Evolutionary conservation across 2,797 vertebrate species (phyloP).

Genomic region (Cyclopterus lumpus): DNA sequence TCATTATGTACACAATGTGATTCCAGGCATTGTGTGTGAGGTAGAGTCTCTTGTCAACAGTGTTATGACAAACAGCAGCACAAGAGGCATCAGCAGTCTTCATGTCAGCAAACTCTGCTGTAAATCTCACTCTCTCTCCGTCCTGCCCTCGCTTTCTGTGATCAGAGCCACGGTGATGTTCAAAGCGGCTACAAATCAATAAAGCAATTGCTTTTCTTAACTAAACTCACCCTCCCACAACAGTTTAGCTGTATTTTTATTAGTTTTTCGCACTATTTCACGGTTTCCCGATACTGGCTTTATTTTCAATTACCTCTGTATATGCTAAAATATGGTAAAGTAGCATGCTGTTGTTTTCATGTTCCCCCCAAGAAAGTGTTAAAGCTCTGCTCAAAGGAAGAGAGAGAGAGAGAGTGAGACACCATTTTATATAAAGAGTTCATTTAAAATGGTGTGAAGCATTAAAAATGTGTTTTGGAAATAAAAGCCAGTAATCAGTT

Average conservation of each 20-base stretch:
- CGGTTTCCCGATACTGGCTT: conserved; percentile 6
- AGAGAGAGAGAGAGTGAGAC: background rate
- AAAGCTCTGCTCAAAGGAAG: conserved; percentile 6
- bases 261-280: background rate
- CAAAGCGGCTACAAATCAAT: conserved; percentile 59
- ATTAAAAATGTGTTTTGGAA: conserved; percentile 8
- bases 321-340: background rate
- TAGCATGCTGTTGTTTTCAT: background rate
- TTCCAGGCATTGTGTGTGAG: conserved; percentile 46
- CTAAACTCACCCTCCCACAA: conserved; percentile 23
- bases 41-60: conserved; percentile 70
- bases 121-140: conserved; percentile 35
- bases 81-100: conserved; percentile 74
- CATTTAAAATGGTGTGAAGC: background rate
- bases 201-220: conserved; percentile 50
- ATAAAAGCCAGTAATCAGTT: conserved; percentile 4
- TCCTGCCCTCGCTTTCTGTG: conserved; percentile 30
- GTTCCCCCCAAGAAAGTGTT: background rate
- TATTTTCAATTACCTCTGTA: conserved; percentile 2
- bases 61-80: conserved; percentile 75
- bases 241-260: conserved; percentile 2
- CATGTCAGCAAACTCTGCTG: conserved; percentile 53
- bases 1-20: conserved; percentile 60
- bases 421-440: background rate
- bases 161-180: conserved; percentile 52